These are phyloP conservation scores for Aptenodytes patagonicus DNA, from an alignment of 2,113 vertebrate genomes.

Conservation along the genomic window DNA sequence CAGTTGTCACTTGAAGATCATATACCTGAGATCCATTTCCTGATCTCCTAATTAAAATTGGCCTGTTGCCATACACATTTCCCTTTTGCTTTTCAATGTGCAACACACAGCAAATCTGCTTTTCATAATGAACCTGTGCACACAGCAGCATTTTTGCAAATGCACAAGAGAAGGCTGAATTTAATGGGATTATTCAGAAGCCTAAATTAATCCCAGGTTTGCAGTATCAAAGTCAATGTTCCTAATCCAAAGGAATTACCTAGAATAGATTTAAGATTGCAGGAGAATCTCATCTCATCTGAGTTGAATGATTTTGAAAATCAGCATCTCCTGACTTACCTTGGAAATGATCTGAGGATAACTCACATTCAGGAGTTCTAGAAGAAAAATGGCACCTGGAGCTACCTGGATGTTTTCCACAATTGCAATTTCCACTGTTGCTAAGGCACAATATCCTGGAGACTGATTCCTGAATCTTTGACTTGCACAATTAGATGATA, in stretches of 20 bases:
- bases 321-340: conserved; percentile 52
- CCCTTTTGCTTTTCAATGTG: background rate
- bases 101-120: background rate
- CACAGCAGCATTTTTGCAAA: background rate
- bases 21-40: background rate
- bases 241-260: background rate
- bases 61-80: background rate
- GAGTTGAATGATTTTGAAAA: background rate
- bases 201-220: background rate
- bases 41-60: background rate
- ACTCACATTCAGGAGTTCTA: conserved; percentile 75
- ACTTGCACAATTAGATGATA: conserved; percentile 80
- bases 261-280: background rate
- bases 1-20: background rate
- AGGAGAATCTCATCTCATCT: background rate
- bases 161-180: background rate
- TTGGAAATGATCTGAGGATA: conserved; percentile 79
- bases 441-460: conserved; percentile 75
- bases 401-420: conserved; percentile 77
- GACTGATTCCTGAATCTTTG: conserved; percentile 79
- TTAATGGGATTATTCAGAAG: background rate
- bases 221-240: background rate
- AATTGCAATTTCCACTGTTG: conserved; percentile 73
- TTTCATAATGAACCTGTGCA: background rate
- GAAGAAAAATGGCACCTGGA: conserved; percentile 73